Percentiles rank a stretch among this genome's conserved stretches.
phyloP scores from a whole-genome alignment of 2,797 vertebrate genomes.

The Periophthalmus magnuspinnatus region DNA sequence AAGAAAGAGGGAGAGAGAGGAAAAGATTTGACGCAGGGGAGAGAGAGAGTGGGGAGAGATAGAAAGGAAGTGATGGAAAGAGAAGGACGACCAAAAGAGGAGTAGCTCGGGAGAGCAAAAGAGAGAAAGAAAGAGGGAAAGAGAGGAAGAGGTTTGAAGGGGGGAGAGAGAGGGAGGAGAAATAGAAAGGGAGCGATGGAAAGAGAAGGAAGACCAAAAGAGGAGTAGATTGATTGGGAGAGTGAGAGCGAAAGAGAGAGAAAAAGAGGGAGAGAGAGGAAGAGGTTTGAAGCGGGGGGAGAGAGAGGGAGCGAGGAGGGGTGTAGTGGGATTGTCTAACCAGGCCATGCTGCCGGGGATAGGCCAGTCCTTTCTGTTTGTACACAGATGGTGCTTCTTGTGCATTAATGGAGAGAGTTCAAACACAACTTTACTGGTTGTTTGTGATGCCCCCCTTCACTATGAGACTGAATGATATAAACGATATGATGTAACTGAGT shows the following conservation, averaged over 20 bases:
- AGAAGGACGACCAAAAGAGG: no score
- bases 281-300: conserved; percentile 10
- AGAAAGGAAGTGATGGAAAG: no score
- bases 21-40: no score
- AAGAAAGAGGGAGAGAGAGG: no score
- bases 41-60: no score
- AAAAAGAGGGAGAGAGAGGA: conserved; percentile 40
- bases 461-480: background rate
- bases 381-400: conserved; percentile 70
- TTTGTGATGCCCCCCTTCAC: background rate
- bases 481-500: background rate
- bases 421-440: conserved; percentile 61
- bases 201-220: conserved; percentile 40
- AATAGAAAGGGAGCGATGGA: no score
- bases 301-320: no score
- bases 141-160: conserved; percentile 1
- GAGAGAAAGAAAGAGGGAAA: conserved; percentile 27
- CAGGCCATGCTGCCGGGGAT: conserved; percentile 75
- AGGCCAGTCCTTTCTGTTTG: conserved; percentile 55
- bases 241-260: conserved; percentile 15
- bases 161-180: no score
- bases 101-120: conserved; percentile 25
- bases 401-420: conserved; percentile 73
- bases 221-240: conserved; percentile 34
- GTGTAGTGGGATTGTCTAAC: conserved; percentile 70